Conservation (phyloP, 1,140 invertebrate genomes). For the Centruroides sculpturatus region DNA sequence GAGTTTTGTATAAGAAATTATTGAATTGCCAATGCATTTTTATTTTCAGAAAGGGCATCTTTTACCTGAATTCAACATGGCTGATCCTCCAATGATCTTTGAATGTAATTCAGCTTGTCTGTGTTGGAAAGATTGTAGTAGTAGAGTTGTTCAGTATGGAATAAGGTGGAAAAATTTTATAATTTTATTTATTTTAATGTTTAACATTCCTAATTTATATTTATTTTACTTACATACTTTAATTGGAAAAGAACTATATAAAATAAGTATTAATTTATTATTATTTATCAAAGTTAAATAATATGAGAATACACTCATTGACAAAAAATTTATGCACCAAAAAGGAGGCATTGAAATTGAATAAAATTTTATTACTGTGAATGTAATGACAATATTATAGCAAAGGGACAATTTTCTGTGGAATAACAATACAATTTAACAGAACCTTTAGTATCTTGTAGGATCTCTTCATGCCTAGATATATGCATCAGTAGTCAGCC, state of each 20-base stretch:
- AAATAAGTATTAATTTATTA: too few relatives aligned
- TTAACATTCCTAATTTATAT: background rate
- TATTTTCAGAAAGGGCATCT: slow-evolving; percentile 47
- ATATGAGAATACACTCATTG: too few relatives aligned
- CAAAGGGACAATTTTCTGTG: too few relatives aligned
- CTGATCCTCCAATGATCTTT: slow-evolving; percentile 38
- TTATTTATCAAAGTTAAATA: too few relatives aligned
- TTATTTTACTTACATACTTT: background rate
- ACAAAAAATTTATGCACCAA: too few relatives aligned
- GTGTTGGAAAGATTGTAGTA: slow-evolving; percentile 65
- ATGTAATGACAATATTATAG: too few relatives aligned
- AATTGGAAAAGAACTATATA: background rate
- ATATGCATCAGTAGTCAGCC: too few relatives aligned
- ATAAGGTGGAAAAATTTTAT: slow-evolving; percentile 34
- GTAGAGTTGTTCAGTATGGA: slow-evolving; percentile 69
- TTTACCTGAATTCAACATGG: slow-evolving; percentile 58
- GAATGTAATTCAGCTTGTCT: slow-evolving; percentile 79
- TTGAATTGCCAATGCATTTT: background rate
- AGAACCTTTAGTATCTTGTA: too few relatives aligned
- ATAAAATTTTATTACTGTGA: too few relatives aligned
- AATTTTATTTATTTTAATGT: background rate
- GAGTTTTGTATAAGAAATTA: background rate
- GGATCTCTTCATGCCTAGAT: too few relatives aligned
- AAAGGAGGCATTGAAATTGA: too few relatives aligned
- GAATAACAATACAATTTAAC: too few relatives aligned